Conservation (phyloP, 2,888 invertebrate genomes). For the Caenorhabditis sp. region DNA sequence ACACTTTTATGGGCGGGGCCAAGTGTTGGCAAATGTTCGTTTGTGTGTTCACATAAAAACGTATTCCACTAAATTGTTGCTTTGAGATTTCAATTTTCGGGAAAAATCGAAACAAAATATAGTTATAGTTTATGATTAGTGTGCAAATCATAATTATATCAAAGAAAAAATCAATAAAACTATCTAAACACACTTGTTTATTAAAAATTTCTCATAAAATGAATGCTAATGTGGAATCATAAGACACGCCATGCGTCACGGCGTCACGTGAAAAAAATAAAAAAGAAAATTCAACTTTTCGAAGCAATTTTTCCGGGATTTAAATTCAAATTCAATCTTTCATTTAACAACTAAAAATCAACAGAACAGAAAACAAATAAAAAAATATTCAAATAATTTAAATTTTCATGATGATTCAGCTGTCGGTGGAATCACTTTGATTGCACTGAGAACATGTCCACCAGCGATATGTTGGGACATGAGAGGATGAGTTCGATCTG, state of each 20-base stretch:
- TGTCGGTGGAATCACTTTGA: slow-evolving; percentile 67
- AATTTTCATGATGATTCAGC: background rate
- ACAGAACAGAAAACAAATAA: slow-evolving; percentile 11
- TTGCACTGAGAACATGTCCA: slow-evolving; percentile 86
- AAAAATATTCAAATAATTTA: background rate
- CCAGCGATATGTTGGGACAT: slow-evolving; percentile 88
- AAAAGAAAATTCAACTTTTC: background rate
- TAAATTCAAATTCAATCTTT: background rate
- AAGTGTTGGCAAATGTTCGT: background rate
- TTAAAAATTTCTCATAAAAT: too few relatives aligned
- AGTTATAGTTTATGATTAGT: too few relatives aligned
- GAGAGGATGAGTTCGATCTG: slow-evolving; percentile 86
- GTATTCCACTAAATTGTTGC: too few relatives aligned
- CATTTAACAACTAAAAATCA: background rate
- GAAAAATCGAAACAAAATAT: too few relatives aligned
- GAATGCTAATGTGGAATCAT: background rate
- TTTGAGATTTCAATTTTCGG: too few relatives aligned
- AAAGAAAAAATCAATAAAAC: too few relatives aligned
- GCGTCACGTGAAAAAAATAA: background rate
- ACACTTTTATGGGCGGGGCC: slow-evolving; percentile 22
- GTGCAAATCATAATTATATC: too few relatives aligned
- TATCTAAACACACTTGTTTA: too few relatives aligned
- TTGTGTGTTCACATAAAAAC: too few relatives aligned
- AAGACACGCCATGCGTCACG: background rate
- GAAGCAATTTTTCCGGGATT: slow-evolving; percentile 9